Evolutionary conservation across 1,140 invertebrate species (phyloP), one percentile per base, ranked within the genome.

Genomic region (Drepana arcuata): DNA sequence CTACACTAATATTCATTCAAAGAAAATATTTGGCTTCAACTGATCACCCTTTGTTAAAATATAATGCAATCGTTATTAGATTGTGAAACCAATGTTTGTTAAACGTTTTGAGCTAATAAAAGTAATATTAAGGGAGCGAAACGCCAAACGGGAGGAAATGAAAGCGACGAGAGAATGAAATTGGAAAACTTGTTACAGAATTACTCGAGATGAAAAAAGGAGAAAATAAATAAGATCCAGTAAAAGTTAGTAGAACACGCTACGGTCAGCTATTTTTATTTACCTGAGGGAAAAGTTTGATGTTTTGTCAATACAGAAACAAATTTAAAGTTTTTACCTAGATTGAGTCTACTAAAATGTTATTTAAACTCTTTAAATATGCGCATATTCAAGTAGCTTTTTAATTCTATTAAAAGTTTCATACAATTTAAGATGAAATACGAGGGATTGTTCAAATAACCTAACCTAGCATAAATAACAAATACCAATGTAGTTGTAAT

Each of bases 141-240:
- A 42, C 43, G 23, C 48, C 51, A 55, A 65, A 62, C 48, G 55
- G 53, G 65, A 82, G 75, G 75, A 82, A 80, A 82, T 80, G 73
- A 74, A 77, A 69, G 65, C 68, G 62, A 72, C 64, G 64, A 78
- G 68, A 79, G 69, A 80, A 78, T 72, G 70, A 80, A 82, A 82
- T 82, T 82, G 78, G 74, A 80, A 82, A 82, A 80, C 74, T 82
- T 82, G 78, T 77, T 77, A 78, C 71, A 70, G 65, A 74, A 77
- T 78, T 79, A 75, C 65, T 47, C 48, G 61, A 58, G 67, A 77
- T 65, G 71, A 78, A 82, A 65, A 78, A 75, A 2, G 16, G 28
- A 78, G 69, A 70, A 82, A 78, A 73, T 78, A 78, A 78, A 79
- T 69, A 75, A 56, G 46, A 59, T 50, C 53, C 64, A 64, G 46